These are phyloP conservation scores for Chorisops tibialis DNA, from an alignment of 2,888 invertebrate species.

Conservation along the genomic window DNA sequence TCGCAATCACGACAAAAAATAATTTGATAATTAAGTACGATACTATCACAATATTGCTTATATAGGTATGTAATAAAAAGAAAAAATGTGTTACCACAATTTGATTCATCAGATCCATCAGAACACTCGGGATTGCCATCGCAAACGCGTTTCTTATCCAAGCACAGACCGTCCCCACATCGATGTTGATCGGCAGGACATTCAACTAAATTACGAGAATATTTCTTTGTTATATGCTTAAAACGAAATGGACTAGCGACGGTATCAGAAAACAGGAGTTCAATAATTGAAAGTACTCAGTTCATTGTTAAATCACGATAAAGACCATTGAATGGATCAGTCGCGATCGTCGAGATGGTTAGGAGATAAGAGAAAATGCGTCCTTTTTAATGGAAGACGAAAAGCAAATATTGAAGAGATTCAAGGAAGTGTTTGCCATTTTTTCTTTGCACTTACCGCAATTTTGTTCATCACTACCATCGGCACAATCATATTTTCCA, in stretches of 20 bases:
- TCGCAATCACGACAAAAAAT: background rate
- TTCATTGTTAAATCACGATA: too few relatives aligned
- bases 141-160: slow-evolving; percentile 54
- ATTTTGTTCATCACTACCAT: slow-evolving; percentile 61
- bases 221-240: too few relatives aligned
- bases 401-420: too few relatives aligned
- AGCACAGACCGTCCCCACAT: slow-evolving; percentile 53
- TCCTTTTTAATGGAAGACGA: too few relatives aligned
- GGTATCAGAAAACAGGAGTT: too few relatives aligned
- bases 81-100: slow-evolving; percentile 41
- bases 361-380: too few relatives aligned
- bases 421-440: background rate
- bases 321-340: too few relatives aligned
- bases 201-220: background rate
- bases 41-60: too few relatives aligned
- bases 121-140: slow-evolving; percentile 59
- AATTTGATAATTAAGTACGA: too few relatives aligned
- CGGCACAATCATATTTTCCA: slow-evolving; percentile 54
- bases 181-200: slow-evolving; percentile 16
- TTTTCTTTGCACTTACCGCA: slow-evolving; percentile 60
- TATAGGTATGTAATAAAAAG: background rate
- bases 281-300: too few relatives aligned
- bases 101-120: slow-evolving; percentile 56
- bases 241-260: too few relatives aligned
- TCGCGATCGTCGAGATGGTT: too few relatives aligned